Base-by-base conservation (phyloP, 2,888 invertebrate genomes). In the Hanleya hanleyi region DNA sequence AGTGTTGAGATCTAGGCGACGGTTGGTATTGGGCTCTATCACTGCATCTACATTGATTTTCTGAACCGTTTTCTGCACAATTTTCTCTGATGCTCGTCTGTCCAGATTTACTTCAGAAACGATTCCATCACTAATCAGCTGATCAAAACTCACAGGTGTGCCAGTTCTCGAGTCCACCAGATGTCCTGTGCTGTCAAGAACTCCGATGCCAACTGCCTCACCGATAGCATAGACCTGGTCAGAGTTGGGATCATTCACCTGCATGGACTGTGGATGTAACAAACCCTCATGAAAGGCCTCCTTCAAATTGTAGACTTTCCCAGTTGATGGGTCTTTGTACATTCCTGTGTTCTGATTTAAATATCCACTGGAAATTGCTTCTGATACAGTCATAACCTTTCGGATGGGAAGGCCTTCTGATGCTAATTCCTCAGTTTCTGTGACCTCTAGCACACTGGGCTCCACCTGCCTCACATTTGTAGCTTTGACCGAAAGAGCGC, bases 241-340 rank as follows among this genome's bases (percentile, higher is more conserved):
- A 29, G 75, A 76, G 61, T 74, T 71, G 0, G 76, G 75, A 41
- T 82, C 78, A 18, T 75, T 70, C 7, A 87, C 66, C 35, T 71
- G 77, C n/a, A 81, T 85, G 32, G 87, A 86, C 35, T 83, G 76
- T 65, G 81, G 79, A 49, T 83, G 75, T 33, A 87, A 82, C 37
- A 78, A 75, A 29, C 82, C 84, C 33, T 74, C 65, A 61, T 83
- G 77, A 29, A 96, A 94, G 22, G 97, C 97, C 68, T 95, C 94
- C 90, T 96, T 95, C 82, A 95, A 93, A 0, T 95, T 94, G 79
- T 97, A 92, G 86, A 94, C 94, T 87, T 95, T 93, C 2, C 95
- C 96, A 0, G 96, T 95, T 81, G 93, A 93, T 0, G 96, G 96
- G 90, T 97, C 96, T 75, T 79, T 93, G 91, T 89, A 95, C 94